These are phyloP conservation scores for Dysdera silvatica DNA, from an alignment of 1,140 invertebrate genomes.

Conservation along the genomic window DNA sequence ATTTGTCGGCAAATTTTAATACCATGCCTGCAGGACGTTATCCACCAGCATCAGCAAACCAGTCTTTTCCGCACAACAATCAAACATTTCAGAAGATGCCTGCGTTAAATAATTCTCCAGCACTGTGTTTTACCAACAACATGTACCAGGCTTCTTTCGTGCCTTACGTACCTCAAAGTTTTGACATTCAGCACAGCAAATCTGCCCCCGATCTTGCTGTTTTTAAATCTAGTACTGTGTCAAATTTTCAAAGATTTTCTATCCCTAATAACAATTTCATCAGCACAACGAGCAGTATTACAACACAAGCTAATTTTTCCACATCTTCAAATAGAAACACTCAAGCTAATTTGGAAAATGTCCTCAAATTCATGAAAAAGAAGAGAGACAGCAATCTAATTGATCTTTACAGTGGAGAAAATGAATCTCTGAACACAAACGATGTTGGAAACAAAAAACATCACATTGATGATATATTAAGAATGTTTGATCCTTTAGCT, in stretches of 20 bases:
- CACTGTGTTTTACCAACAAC: slow-evolving; percentile 11
- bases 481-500: slow-evolving; percentile 31
- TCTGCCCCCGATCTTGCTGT: slow-evolving; percentile 9
- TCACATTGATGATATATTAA: slow-evolving; percentile 28
- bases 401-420: slow-evolving; percentile 28
- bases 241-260: neutral
- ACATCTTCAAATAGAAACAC: slow-evolving; percentile 4
- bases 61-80: neutral
- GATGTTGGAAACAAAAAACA: neutral
- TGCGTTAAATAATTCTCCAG: neutral
- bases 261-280: slow-evolving; percentile 12
- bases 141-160: slow-evolving; percentile 13
- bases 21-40: neutral
- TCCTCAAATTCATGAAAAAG: slow-evolving; percentile 30
- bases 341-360: slow-evolving; percentile 22
- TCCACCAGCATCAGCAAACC: neutral
- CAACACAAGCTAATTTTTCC: slow-evolving; percentile 9
- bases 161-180: neutral
- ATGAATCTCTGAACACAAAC: neutral
- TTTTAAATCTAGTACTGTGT: neutral
- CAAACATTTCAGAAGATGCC: neutral
- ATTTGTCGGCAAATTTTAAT: neutral
- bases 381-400: slow-evolving; percentile 33
- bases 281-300: slow-evolving; percentile 7
- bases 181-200: slow-evolving; percentile 15